A percentile compares a stretch with the other conserved stretches of the same genome.
phyloP scores from a whole-genome alignment of 2,888 invertebrate genomes.

The Exocentrus adspersus region DNA sequence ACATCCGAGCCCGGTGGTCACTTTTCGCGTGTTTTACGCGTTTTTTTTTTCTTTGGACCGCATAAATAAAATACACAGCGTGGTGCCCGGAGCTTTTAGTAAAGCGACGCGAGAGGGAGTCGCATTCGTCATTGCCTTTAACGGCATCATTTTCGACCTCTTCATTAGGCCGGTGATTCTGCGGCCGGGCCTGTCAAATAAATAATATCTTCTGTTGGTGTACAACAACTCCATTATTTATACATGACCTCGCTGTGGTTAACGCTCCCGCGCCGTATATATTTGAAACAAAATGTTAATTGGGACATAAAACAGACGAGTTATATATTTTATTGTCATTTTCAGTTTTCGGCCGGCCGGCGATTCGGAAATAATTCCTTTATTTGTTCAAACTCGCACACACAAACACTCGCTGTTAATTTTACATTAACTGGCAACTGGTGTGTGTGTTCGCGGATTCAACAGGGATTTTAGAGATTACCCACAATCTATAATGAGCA shows the following conservation, averaged over 20 bases:
- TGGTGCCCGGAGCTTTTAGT: slow-evolving; percentile 3
- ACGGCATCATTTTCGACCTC: slow-evolving; percentile 18
- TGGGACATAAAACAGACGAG: slow-evolving; percentile 25
- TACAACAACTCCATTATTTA: slow-evolving; percentile 21
- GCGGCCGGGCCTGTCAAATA: slow-evolving; percentile 11
- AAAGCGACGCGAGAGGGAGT: slow-evolving; percentile 2
- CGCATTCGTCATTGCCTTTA: slow-evolving; percentile 20
- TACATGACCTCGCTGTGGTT: slow-evolving; percentile 1
- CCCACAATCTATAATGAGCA: too few species aligned
- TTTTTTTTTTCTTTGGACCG: slow-evolving; percentile 21
- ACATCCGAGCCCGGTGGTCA: not conserved
- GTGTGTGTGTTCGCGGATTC: not conserved
- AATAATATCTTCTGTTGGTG: slow-evolving; percentile 18
- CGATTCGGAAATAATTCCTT: slow-evolving; percentile 22
- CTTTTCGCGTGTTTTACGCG: slow-evolving; percentile 21
- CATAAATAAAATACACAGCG: slow-evolving; percentile 26
- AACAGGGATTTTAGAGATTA: too few species aligned
- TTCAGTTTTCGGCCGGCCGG: slow-evolving; percentile 7
- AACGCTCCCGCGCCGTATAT: not conserved
- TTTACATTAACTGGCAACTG: slow-evolving; percentile 14
- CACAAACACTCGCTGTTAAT: not conserved
- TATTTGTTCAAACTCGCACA: not conserved
- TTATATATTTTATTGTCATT: slow-evolving; percentile 20
- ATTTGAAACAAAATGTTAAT: slow-evolving; percentile 31
- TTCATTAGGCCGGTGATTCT: slow-evolving; percentile 16